Evolutionary conservation across 2,888 invertebrate genomes (phyloP), one percentile per base, ranked within the genome.

Genomic region (Mongoloraphidia duomilia): DNA sequence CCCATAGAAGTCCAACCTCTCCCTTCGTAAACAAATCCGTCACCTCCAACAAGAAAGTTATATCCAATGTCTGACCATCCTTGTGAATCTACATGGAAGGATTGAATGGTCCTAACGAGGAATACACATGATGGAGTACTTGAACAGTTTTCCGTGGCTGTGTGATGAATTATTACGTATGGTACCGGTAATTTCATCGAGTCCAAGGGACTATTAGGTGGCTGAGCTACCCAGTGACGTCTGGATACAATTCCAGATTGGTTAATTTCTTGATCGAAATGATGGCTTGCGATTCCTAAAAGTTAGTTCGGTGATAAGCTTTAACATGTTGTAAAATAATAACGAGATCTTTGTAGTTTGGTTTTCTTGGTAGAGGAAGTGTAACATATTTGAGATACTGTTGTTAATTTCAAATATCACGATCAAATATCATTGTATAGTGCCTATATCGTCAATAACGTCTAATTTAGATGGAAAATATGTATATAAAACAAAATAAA

Each of bases 11-110:
- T 74, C 85, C 85, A 85, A 3, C 82, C 82, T 2, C 85, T 75
- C 1, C 83, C 86, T 55, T 75, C 77, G 61, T 85, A 87, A 0
- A 78, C 81, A 9, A 76, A 72, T 0, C 86, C 86, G 60, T 86
- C 86, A 9, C 84, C 85, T 0, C 85, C 88, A 3, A 85, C 74
- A 3, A 85, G 63, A 55, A 83, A 85, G 60, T 82, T 85, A 60
- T 81, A 84, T 0, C 68, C 76, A 13, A 83, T 82, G 59, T 83
- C 83, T 41, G 66, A 68, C 71, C 77, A 79, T 0, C 67, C 61
- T 47, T 61, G 63, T 1, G 70, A 69, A 55, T 80, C 80, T 34
- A 83, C 76, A 61, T 84, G 81, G 55, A 68, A 78, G 43, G 68
- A 73, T 61, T 82, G 82, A 46, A 79, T 74, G n/a, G 69, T 60